phyloP scores from a whole-genome alignment of 35 echinoderm and acorn worm species.

The Amphiura filiformis region DNA sequence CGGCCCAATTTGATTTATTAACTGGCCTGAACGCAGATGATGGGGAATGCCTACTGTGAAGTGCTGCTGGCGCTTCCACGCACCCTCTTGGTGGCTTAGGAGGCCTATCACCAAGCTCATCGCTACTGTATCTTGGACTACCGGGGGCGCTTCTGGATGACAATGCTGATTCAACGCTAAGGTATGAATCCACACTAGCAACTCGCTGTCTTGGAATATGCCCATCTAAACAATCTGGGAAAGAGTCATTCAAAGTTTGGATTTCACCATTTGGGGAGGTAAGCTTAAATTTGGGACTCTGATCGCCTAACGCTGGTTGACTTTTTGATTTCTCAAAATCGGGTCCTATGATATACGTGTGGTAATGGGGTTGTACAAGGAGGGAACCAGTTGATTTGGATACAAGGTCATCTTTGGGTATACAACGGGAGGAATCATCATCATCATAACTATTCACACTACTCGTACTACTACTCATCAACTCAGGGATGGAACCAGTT shows the following conservation, averaged over 20 bases:
- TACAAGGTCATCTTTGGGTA: neutral
- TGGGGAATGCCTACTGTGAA: neutral
- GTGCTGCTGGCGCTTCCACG: constrained; percentile 37
- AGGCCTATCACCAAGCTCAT: constrained; percentile 1
- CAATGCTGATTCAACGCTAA: neutral
- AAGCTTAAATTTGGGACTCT: neutral
- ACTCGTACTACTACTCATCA: constrained; percentile 26
- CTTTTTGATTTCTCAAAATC: neutral
- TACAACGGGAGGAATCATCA: neutral
- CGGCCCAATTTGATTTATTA: constrained; percentile 22
- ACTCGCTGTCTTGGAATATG: neutral
- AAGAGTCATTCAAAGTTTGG: neutral
- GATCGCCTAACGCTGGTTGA: neutral
- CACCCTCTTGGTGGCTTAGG: constrained; percentile 54
- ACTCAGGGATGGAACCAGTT: constrained; percentile 35
- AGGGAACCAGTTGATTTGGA: constrained; percentile 7
- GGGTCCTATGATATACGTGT: neutral
- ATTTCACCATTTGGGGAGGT: neutral
- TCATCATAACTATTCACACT: too few species aligned
- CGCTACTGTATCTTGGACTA: neutral
- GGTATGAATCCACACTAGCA: neutral
- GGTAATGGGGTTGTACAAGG: neutral
- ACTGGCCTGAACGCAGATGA: constrained; percentile 9
- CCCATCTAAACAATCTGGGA: neutral
- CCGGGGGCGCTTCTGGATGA: neutral